Base-by-base conservation (phyloP, 1,140 invertebrate species). In the Psilanteris sp. region DNA sequence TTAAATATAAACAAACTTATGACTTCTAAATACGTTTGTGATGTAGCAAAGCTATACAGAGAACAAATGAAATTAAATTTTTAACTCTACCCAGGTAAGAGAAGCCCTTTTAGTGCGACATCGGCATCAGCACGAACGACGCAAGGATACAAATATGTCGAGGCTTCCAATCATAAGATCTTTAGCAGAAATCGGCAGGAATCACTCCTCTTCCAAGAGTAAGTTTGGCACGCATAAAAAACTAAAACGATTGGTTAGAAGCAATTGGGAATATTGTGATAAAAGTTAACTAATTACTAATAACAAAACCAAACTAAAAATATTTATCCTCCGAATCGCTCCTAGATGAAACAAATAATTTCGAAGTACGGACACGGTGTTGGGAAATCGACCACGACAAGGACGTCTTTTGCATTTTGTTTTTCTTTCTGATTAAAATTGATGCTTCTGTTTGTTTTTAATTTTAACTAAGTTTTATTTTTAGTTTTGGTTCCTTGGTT, bases 151-250 rank as follows among this genome's bases (percentile, higher is more conserved):
- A 77, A 91, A 91, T 76, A 93, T 95, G 90, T 95, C 96, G 16
- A 91, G 95, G 61, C 89, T 99, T 48, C 97, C 97, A 4, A 93
- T 99, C 43, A 98, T 99, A 75, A 91, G 97, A 72, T 99, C 97
- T 4, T 90, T 99, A 68, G 96, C 97, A 10, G 98, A 99, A 82
- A 99, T 99, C 81, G 97, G 97, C 74, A 92, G 94, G 75, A 98
- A 97, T 88, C 95, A 97, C 88, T 98, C 97, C 10, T 96, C 97
- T 10, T 96, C 94, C 34, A 97, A 96, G 92, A 97, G 96, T 96
- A 91, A 95, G 95, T 94, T 68, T 10, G n/a, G 1, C 3, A 7
- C 1, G 6, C 32, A 7, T 9, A 46, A 46, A 14, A 11, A 27
- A 44, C n/a, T 50, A 22, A 26, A 6, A 41, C 13, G 11, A 27